phyloP scores from a whole-genome alignment of 2,113 vertebrate species.

The Cranoglanis bouderius region DNA sequence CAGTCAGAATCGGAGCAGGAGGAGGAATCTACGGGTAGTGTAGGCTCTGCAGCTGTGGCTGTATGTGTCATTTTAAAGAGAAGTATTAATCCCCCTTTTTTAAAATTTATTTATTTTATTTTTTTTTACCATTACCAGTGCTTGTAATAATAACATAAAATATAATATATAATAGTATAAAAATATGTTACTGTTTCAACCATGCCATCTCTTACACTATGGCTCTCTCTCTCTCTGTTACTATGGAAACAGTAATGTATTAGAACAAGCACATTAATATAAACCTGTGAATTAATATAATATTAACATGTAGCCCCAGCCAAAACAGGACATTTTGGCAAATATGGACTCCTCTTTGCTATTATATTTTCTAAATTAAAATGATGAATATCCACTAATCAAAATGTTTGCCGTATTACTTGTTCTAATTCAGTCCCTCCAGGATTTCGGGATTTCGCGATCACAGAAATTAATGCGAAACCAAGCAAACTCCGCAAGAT shows the following conservation, averaged over 20 bases:
- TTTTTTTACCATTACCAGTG: background rate
- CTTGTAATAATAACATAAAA: background rate
- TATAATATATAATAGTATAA: background rate
- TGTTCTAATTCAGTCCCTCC: background rate
- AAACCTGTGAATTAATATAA: background rate
- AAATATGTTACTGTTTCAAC: background rate
- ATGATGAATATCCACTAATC: too few species aligned
- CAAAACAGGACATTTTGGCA: background rate
- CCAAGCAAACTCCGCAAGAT: too few species aligned
- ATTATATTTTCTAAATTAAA: background rate
- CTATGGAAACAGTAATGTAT: background rate
- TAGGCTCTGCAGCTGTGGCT: constrained; percentile 70
- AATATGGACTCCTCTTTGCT: background rate
- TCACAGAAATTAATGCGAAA: too few species aligned
- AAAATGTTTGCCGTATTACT: background rate
- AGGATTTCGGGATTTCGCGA: too few species aligned
- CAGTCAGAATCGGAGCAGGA: constrained; percentile 76
- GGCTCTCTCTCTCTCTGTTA: background rate
- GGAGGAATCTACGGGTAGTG: constrained; percentile 68
- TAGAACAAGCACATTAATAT: background rate
- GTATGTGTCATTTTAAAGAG: constrained; percentile 65
- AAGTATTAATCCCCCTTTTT: background rate
- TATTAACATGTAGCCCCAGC: background rate
- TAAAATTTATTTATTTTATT: too few species aligned
- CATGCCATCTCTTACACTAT: too few species aligned